Evolutionary conservation across 2,888 invertebrate species (phyloP), one percentile per base, ranked within the genome.

Genomic region (Tenthredo livida): DNA sequence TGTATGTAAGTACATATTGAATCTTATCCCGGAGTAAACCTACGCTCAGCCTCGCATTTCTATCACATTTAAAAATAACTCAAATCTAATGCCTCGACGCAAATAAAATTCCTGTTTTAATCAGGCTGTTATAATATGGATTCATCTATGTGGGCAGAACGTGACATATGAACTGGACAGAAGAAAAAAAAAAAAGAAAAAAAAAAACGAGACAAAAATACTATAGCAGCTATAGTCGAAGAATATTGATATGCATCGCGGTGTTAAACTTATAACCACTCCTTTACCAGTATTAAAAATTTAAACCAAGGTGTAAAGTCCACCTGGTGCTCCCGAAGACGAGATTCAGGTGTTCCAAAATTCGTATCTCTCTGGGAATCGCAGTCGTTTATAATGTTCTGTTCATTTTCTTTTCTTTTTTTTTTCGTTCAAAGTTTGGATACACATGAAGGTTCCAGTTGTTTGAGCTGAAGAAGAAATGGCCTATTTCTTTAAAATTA

Each of bases 51-150:
- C 61, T 80, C 21, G 37, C 37, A 21, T 17, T 61, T 58, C 58
- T 58, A 87, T 89, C 88, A 87, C 77, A 87, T 85, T 86, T 88
- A 88, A 88, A 89, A 89, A 89, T 89, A 89, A 88, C 87, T 86
- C 85, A 84, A 84, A 84, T 85, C 85, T 84, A 86, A 88, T 40
- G 12, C 72, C 84, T 43, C 67, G 72, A 43, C n/a, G 54, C 15
- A 72, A 67, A 73, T 37, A 43, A 40, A 75, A 50, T 75, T 25
- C 43, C 47, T 58, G 25, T 54, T 33, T 33, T 25, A 54, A 78
- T 58, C 37, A 54, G 33, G 15, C 37, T 54, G 21, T 29, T 17
- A n/a, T n/a, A n/a, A n/a, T n/a, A n/a, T 70, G 54, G 21, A 78
- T 78, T 78, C 37, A 29, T 58, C 29, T 37, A n/a, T 58, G 54